phyloP scores from a whole-genome alignment of 1,140 invertebrate genomes.

The Episyrphus balteatus region DNA sequence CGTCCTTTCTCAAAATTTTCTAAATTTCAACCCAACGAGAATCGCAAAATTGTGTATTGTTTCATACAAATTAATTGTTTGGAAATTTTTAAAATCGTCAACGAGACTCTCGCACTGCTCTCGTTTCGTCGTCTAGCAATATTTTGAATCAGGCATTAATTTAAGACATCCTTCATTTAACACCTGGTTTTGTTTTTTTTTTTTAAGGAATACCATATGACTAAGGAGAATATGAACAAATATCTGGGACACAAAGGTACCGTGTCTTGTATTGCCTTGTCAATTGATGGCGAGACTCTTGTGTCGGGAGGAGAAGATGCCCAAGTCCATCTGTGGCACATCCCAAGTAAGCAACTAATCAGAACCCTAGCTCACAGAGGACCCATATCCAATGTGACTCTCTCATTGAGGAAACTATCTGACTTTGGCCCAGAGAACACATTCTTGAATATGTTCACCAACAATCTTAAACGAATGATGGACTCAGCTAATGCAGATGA shows the following conservation, averaged over 20 bases:
- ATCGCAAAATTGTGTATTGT: too few species aligned
- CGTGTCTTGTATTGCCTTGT: slow-evolving; percentile 55
- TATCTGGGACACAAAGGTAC: slow-evolving; percentile 53
- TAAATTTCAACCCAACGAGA: too few species aligned
- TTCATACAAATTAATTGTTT: too few species aligned
- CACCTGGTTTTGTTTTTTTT: not conserved
- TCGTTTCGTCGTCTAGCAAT: too few species aligned
- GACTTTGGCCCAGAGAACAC: slow-evolving; percentile 35
- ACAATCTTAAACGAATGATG: slow-evolving; percentile 32
- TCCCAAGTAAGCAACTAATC: slow-evolving; percentile 57
- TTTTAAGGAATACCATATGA: slow-evolving; percentile 49
- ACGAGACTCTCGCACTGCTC: too few species aligned
- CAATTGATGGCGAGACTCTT: slow-evolving; percentile 53
- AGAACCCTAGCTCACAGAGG: slow-evolving; percentile 60
- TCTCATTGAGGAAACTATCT: slow-evolving; percentile 40
- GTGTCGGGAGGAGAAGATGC: slow-evolving; percentile 65
- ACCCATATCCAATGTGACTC: slow-evolving; percentile 55
- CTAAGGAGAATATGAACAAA: slow-evolving; percentile 36
- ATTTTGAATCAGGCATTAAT: too few species aligned
- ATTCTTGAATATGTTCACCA: slow-evolving; percentile 34
- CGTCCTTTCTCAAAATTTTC: too few species aligned
- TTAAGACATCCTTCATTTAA: too few species aligned
- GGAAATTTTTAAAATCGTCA: too few species aligned
- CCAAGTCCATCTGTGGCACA: slow-evolving; percentile 67
- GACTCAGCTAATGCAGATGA: slow-evolving; percentile 14